Evolutionary conservation across 2,797 vertebrate species (phyloP), one percentile per base, ranked within the genome.

Genomic region (Varecia variegata): DNA sequence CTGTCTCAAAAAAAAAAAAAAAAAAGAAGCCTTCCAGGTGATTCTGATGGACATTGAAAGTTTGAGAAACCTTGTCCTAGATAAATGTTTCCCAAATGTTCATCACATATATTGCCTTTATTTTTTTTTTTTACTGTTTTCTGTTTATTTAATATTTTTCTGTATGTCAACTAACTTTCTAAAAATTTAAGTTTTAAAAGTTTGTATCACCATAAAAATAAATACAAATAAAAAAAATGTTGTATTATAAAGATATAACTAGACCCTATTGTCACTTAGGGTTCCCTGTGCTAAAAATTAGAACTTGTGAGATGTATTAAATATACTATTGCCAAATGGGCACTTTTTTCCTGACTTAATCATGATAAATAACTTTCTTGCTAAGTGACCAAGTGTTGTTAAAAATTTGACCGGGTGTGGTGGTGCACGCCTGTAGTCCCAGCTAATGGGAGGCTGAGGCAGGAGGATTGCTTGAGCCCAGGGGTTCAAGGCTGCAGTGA

Each of bases 171-270:
- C 7, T 93, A 79, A 92, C 60, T 95, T 95, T 87, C 50, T 92
- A 68, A 96, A 96, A 79, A 74, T 50, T 56, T 81, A 90, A 95
- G 65, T 94, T 85, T 82, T 90, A 80, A 70, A 50, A 58, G 45
- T 54, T 94, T 89, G 20, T 80, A 50, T 67, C 32, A 76, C 14
- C 70, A 52, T 76, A 80, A 76, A 82, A 71, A 76, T 70, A 90
- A 79, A 60, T 62, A 38, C 7, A 80, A 4, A 83, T 76, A 81
- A 93, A 71, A 88, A 92, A 47, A 30, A 62, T 60, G 27, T 3
- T 70, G 8, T 93, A 4, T 80, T 91, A 77, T 3, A 60, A 79
- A 79, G 25, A 92, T 71, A 38, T 32, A 82, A 52, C 60, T 88
- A 86, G 80, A 82, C 21, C 67, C n/a, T 58, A 1, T 96, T 96